These are phyloP conservation scores for Drosophila grimshawi DNA, from an alignment of 1,140 invertebrate species.

Conservation along the genomic window DNA sequence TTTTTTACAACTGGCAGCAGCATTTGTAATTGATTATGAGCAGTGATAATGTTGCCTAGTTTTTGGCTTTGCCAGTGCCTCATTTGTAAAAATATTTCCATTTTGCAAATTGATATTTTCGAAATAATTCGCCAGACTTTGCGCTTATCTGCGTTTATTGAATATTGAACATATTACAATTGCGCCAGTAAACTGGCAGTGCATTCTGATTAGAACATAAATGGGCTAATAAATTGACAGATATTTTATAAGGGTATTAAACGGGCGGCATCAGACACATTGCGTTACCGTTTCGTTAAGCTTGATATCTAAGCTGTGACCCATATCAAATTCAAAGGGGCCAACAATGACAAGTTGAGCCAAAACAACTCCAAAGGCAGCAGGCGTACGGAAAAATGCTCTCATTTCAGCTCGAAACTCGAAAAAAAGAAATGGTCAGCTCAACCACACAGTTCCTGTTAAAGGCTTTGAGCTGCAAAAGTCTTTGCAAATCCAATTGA, in stretches of 20 bases:
- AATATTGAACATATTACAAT: conserved; percentile 32
- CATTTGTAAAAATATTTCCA: conserved; percentile 28
- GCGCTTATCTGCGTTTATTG: conserved; percentile 54
- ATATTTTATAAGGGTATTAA: not conserved
- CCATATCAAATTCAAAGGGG: conserved; percentile 49
- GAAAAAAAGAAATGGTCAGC: conserved; percentile 21
- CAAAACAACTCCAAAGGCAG: conserved; percentile 37
- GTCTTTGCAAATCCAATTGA: conserved; percentile 72
- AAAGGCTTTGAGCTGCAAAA: conserved; percentile 52
- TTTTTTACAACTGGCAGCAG: not conserved
- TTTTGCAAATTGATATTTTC: conserved; percentile 63
- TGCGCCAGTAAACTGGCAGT: conserved; percentile 17
- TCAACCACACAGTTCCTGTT: conserved; percentile 34
- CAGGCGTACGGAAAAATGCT: conserved; percentile 40
- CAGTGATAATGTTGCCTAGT: conserved; percentile 19
- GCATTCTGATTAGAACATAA: conserved; percentile 11
- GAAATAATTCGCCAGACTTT: conserved; percentile 35
- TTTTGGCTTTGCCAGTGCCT: not conserved
- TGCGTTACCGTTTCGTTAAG: conserved; percentile 1
- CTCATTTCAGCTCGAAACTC: conserved; percentile 31
- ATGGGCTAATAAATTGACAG: conserved; percentile 34
- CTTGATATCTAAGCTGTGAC: conserved; percentile 34
- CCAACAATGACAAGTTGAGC: conserved; percentile 68
- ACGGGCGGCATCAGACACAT: not conserved
- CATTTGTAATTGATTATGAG: conserved; percentile 34